Base-by-base conservation (phyloP, 37 sponge, comb jelly and placozoan genomes). In the Diacarnus erythraeanus region DNA sequence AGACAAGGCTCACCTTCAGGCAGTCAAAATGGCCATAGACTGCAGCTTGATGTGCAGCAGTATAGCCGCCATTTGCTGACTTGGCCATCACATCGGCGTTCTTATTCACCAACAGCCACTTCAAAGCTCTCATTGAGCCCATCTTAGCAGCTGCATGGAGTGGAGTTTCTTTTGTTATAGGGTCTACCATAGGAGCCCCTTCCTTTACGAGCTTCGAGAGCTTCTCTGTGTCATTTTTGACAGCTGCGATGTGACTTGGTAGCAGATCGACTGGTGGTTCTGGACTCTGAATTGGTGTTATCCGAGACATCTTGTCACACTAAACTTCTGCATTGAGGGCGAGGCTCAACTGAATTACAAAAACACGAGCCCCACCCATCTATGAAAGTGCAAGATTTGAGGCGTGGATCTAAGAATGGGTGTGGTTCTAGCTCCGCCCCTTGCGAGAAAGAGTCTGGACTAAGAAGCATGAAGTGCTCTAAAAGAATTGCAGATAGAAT, bases 21-120 rank as follows among this genome's bases (percentile, higher is more conserved):
- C 80, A 74, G 6, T 72, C 82, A 37, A 87, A 29, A 51, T 87
- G 84, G 17, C 85, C 85, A 37, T 81, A 92, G 12, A 84, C 85
- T 23, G 88, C 91, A 22, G 94, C 94, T 54, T 72, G 84, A 85
- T 94, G 94, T 15, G 87, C 90, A 33, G 94, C 90, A 12, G 94
- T 94, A 69, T 81, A 72, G 26, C 94, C 94, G 63, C 80, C 84
- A 8, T 26, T 42, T 23, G 87, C 81, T 30, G 78, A 72, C 43
- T 81, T 77, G 6, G 69, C 65, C 0, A 74, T 77, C 0, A 69
- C 39, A 0, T 26, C 68, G 27, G 42, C 36, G 15, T 56, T 2
- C 17, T 77, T 84, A 26, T 60, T 60, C 6, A 65, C 75, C 72
- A 92, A 25, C 27, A 92, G 44, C 81, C 82, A 92, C 31, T 57